Percentiles rank a stretch among this genome's conserved stretches.
These are phyloP conservation scores for Mantis religiosa DNA, from an alignment of 2,888 invertebrate genomes.

Conservation along the genomic window DNA sequence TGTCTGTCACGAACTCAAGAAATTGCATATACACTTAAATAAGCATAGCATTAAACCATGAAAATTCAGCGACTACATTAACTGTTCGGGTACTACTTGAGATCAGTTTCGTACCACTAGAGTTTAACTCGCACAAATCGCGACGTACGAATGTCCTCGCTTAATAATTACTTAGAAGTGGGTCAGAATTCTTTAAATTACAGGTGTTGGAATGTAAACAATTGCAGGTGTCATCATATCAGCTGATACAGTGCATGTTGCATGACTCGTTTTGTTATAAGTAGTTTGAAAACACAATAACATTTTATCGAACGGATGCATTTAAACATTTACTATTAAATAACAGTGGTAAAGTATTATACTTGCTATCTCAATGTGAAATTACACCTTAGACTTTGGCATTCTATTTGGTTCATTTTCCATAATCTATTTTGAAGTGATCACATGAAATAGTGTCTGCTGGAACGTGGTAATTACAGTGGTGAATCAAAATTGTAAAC, in stretches of 20 bases:
- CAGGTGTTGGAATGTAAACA: conserved; percentile 17
- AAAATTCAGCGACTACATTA: neutral
- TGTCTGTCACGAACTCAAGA: conserved; percentile 57
- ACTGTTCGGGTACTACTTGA: neutral
- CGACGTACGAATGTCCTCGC: neutral
- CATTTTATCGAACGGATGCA: neutral
- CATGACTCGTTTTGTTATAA: neutral
- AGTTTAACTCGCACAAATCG: neutral
- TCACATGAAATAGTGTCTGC: too few relatives aligned
- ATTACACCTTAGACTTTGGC: too few relatives aligned
- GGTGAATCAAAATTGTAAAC: too few relatives aligned
- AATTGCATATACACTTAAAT: conserved; percentile 27
- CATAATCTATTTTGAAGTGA: too few relatives aligned
- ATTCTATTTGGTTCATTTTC: too few relatives aligned
- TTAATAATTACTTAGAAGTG: neutral
- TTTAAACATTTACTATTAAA: neutral
- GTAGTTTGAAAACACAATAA: neutral
- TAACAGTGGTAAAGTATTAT: too few relatives aligned
- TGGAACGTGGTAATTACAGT: too few relatives aligned
- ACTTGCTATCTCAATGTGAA: too few relatives aligned
- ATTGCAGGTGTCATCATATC: conserved; percentile 5
- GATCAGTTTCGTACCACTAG: neutral
- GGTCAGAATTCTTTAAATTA: conserved; percentile 5
- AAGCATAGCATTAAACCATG: neutral
- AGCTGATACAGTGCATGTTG: neutral